These are phyloP conservation scores for mouse (Mus musculus) DNA, from an alignment of 2,113 vertebrate genomes.

Conservation along the genomic window GRCm39 chr12:92891001-92891500, in stretches of 20 bases:
- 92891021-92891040: background rate
- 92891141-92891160: background rate
- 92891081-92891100: accelerated
- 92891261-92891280: background rate
- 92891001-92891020: background rate
- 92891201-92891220: background rate
- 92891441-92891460: background rate
- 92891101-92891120: background rate
- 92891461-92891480: background rate
- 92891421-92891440: background rate
- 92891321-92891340: background rate
- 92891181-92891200: background rate
- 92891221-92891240: background rate
- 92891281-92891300: accelerated
- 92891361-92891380: background rate
- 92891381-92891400: background rate
- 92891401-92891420: background rate
- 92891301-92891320: background rate
- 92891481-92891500: background rate
- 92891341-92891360: background rate
- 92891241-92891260: background rate
- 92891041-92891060: background rate
- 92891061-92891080: background rate
- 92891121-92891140: background rate
- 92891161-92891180: background rate